These are phyloP conservation scores for Aspidoscelis tigris DNA, from an alignment of 2,113 vertebrate genomes.

Conservation along the genomic window DNA sequence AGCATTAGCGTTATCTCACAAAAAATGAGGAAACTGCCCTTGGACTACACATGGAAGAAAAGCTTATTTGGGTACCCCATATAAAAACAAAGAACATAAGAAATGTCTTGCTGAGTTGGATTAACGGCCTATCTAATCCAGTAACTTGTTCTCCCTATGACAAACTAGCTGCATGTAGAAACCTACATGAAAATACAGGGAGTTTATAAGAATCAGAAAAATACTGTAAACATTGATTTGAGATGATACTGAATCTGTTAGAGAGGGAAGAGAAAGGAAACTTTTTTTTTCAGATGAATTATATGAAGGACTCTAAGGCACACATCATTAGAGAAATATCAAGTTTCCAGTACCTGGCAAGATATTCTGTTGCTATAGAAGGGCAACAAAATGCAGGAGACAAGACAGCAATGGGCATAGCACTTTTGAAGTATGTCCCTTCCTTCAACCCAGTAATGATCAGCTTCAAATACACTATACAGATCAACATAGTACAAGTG, in stretches of 20 bases:
- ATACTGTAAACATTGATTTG: neutral
- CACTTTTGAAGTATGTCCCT: too few relatives aligned
- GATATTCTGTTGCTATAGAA: neutral
- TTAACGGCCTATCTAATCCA: too few relatives aligned
- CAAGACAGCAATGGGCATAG: too few relatives aligned
- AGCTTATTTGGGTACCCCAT: neutral
- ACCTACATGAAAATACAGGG: neutral
- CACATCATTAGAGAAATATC: neutral
- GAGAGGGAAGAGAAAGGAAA: neutral
- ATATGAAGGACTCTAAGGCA: neutral
- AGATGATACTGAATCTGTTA: neutral
- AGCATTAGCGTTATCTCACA: neutral
- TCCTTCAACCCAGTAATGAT: too few relatives aligned
- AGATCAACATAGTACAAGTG: too few relatives aligned
- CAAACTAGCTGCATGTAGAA: too few relatives aligned
- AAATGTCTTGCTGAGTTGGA: too few relatives aligned
- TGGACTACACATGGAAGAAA: neutral
- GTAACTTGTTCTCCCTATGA: too few relatives aligned
- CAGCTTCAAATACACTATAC: too few relatives aligned
- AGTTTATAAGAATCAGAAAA: neutral
- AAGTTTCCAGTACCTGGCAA: neutral
- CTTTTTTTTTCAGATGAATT: neutral
- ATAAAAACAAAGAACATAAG: neutral
- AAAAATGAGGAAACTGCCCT: neutral
- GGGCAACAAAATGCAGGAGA: too few relatives aligned